A percentile compares a stretch with the other conserved stretches of the same genome.
Evolutionary conservation across 2,113 vertebrate species (phyloP).

Genomic region (Neotragus moschatus): DNA sequence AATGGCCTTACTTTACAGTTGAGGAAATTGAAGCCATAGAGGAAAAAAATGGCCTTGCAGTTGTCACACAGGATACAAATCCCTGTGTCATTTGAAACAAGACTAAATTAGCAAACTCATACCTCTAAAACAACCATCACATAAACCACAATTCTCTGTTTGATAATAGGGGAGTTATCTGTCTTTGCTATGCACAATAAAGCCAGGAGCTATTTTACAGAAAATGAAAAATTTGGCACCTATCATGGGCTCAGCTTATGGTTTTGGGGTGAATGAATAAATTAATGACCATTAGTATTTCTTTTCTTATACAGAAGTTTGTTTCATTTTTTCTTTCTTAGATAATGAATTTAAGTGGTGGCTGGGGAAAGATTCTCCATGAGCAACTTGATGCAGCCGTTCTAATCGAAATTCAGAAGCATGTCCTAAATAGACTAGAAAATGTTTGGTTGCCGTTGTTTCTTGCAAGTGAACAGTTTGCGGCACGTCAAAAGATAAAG

Average conservation of each 20-base stretch:
- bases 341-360: conserved; percentile 87
- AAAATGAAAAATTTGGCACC: background rate
- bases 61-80: background rate
- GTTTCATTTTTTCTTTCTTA: conserved; percentile 76
- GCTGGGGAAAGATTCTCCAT: conserved; percentile 83
- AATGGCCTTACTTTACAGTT: background rate
- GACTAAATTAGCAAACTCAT: background rate
- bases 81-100: background rate
- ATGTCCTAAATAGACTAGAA: conserved; percentile 85
- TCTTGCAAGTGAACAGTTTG: conserved; percentile 82
- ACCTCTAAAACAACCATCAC: background rate
- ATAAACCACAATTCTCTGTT: background rate
- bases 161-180: background rate
- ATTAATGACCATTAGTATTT: background rate
- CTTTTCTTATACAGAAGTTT: conserved; percentile 40
- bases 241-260: background rate
- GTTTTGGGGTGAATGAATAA: background rate
- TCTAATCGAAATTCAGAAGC: conserved; percentile 85
- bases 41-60: background rate
- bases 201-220: background rate
- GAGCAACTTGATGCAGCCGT: conserved; percentile 76
- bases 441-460: conserved; percentile 90
- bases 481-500: conserved; percentile 79
- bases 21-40: background rate
- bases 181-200: background rate